A percentile compares a stretch with the other conserved stretches of the same genome.
phyloP scores from a whole-genome alignment of 1,140 invertebrate species.

The Cydia splendana region DNA sequence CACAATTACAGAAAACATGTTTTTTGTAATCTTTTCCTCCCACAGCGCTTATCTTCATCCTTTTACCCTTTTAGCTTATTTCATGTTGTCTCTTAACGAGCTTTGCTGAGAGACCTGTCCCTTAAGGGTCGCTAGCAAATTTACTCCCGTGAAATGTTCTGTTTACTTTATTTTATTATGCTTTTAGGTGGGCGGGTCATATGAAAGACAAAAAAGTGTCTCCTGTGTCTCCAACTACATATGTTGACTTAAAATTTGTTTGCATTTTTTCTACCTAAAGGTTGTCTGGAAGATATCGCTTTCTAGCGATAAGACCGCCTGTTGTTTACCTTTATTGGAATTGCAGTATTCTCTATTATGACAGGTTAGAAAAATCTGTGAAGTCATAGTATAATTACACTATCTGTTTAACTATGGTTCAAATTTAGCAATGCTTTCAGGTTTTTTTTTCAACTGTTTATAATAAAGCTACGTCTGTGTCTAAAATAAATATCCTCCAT shows the following conservation, averaged over 20 bases:
- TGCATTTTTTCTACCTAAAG: too few species aligned
- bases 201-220: too few species aligned
- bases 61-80: conserved; percentile 25
- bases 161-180: conserved; percentile 11
- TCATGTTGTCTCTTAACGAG: not conserved
- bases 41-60: not conserved
- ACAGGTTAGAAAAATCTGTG: not conserved
- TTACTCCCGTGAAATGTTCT: conserved; percentile 1
- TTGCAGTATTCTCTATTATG: too few species aligned
- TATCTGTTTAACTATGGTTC: not conserved
- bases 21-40: not conserved
- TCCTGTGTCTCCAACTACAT: too few species aligned
- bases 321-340: too few species aligned
- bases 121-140: conserved; percentile 8
- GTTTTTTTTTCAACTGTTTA: not conserved
- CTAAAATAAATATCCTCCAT: conserved; percentile 7
- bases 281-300: too few species aligned
- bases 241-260: too few species aligned
- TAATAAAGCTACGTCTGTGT: not conserved
- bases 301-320: too few species aligned
- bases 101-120: not conserved
- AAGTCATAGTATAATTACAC: not conserved
- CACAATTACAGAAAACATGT: not conserved
- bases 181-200: too few species aligned
- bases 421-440: not conserved